phyloP scores from a whole-genome alignment of 2,797 vertebrate genomes.

The Crocidura indochinensis region DNA sequence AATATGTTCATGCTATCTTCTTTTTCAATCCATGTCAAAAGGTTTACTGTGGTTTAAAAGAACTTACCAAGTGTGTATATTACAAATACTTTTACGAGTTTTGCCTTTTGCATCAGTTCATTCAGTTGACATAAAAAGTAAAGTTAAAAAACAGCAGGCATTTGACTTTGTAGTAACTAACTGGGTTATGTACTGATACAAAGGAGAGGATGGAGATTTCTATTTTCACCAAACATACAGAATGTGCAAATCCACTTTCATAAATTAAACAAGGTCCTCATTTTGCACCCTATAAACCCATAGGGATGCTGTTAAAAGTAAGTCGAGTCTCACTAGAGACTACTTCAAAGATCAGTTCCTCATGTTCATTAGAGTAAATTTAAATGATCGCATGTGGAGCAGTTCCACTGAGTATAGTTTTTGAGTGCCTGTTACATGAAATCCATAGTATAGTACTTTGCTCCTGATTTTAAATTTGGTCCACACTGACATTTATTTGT shows the following conservation, averaged over 20 bases:
- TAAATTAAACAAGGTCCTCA: slow-evolving; percentile 78
- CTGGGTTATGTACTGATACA: slow-evolving; percentile 1
- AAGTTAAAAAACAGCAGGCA: slow-evolving; percentile 30
- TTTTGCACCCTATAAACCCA: slow-evolving; percentile 81
- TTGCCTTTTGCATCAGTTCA: slow-evolving; percentile 14
- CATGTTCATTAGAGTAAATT: slow-evolving; percentile 72
- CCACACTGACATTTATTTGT: slow-evolving; percentile 51
- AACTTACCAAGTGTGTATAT: neutral
- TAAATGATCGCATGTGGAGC: slow-evolving; percentile 42
- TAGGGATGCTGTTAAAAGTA: slow-evolving; percentile 79
- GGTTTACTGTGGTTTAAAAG: neutral
- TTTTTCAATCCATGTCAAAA: slow-evolving; percentile 34
- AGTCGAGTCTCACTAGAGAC: slow-evolving; percentile 72
- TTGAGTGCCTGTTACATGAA: slow-evolving; percentile 35
- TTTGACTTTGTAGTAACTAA: slow-evolving; percentile 55
- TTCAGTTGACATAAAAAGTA: slow-evolving; percentile 44
- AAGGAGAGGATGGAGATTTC: neutral
- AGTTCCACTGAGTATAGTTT: slow-evolving; percentile 62
- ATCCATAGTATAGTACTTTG: neutral
- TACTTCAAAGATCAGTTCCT: slow-evolving; percentile 79
- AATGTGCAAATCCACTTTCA: slow-evolving; percentile 82
- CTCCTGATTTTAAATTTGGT: slow-evolving; percentile 36
- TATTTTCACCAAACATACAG: slow-evolving; percentile 43
- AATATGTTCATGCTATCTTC: neutral
- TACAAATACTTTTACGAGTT: slow-evolving; percentile 10